These are phyloP conservation scores for Anarrhichthys ocellatus DNA, from an alignment of 2,113 vertebrate species.

Conservation along the genomic window DNA sequence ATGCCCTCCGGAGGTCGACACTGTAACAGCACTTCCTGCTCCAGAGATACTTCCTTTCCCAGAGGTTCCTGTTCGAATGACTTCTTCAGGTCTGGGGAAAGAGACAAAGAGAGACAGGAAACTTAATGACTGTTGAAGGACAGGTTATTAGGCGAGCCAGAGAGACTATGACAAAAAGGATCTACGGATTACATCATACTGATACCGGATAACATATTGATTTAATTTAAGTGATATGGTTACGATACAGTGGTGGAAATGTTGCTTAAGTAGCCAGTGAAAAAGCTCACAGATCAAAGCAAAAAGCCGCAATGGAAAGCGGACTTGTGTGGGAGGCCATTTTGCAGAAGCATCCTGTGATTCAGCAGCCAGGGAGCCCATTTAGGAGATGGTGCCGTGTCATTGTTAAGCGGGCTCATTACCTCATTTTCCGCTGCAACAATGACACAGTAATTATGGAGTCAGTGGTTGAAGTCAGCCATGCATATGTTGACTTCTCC, in stretches of 20 bases:
- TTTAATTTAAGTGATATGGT: neutral
- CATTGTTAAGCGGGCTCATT: constrained; percentile 9
- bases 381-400: constrained; percentile 16
- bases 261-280: neutral
- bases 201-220: neutral
- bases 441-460: constrained; percentile 53
- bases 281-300: neutral
- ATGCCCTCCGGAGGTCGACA: constrained; percentile 96
- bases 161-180: neutral
- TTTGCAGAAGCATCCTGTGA: constrained; percentile 33
- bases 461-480: constrained; percentile 30
- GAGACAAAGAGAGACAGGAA: constrained; percentile 27
- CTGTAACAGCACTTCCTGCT: constrained; percentile 95
- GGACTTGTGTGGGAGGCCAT: constrained; percentile 21
- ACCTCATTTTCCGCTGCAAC: constrained; percentile 27
- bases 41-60: constrained; percentile 94
- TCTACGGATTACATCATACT: neutral
- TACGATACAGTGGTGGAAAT: neutral
- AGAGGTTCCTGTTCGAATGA: constrained; percentile 95
- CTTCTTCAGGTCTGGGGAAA: constrained; percentile 90
- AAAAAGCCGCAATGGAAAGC: neutral
- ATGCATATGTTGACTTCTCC: constrained; percentile 41
- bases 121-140: neutral
- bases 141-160: neutral
- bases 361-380: constrained; percentile 12